Base-by-base conservation (phyloP, 2,797 vertebrate species). In the Sebastes steindachneri region DNA sequence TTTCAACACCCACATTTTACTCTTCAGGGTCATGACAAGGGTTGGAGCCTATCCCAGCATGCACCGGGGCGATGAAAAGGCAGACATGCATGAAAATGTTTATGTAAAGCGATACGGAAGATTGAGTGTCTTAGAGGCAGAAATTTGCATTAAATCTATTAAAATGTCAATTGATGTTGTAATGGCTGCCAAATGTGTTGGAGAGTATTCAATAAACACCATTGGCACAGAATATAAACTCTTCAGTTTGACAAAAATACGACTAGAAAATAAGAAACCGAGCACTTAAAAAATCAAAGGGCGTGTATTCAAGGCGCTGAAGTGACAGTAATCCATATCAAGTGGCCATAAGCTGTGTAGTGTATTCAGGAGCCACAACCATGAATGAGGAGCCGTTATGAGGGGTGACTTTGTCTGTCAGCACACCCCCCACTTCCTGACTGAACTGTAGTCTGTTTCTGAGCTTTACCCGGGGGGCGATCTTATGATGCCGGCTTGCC, bases 401-500 rank as follows among this genome's bases (percentile, higher is more conserved):
- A 80, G 63, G 68, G 75, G 26, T 26, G 71, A 88, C 86, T 88
- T 88, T 89, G 82, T 86, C 72, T 82, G 23, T 77, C 41, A 48
- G 28, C n/a, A 45, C 79, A 68, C 25, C 48, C 69, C 51, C 62
- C 76, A 64, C 71, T 73, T 80, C 75, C 83, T 72, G 80, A 65
- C 73, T 75, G 71, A 84, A 82, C 86, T 67, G 71, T 72, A 66
- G 86, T 83, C 75, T 82, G 85, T 84, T 80, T 66, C 82, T 75
- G 75, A 86, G 87, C 88, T 87, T 45, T 80, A 70, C 86, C 91
- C 91, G 14, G 41, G 65, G 88, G 92, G 71, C 6, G 14, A 83
- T 89, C 89, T 80, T 85, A 68, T 77, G 88, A 88, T 72, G 79
- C 45, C 3, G 72, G 58, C 83, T 92, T n/a, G 89, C 90, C 90